Base-by-base conservation (phyloP, 2,888 invertebrate species). In the Scaptomyza parva region DNA sequence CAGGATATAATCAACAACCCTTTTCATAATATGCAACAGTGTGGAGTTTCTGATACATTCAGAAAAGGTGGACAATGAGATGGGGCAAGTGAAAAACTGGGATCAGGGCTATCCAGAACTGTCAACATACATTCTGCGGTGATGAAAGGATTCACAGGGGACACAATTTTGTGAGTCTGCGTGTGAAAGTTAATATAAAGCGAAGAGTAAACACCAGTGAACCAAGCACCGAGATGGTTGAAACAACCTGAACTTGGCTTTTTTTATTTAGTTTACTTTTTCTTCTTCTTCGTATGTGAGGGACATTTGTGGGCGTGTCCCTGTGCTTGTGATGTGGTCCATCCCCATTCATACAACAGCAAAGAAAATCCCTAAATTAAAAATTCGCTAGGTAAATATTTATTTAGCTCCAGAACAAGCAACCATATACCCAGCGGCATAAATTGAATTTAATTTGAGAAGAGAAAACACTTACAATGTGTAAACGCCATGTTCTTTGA, bases 151-250 rank as follows among this genome's bases (percentile, higher is more conserved):
- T 39, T 45, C 30, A 9, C 11, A 20, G 51, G 37, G 28, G 17
- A 39, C 63, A 7, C 35, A 62, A 41, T 45, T 33, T 50, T 47
- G 20, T 51, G 50, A 37, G 57, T 43, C 55, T 61, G 69, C 63
- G 63, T 52, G 61, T 55, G 51, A 55, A 78, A 82, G 74, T 66
- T 81, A 81, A 77, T 85, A 59, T 57, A 78, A 64, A 55, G 39
- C 58, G 22, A 45, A 63, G 50, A 53, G 63, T 59, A 75, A 61
- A 73, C 74, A 81, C 28, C 28, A 11, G 4, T 58, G 35, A 77
- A 67, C 62, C 55, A 52, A 53, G 18, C 53, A 60, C 37, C 24
- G 8, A 54, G 57, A 51, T 52, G 59, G 39, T 55, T 55, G 35
- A 33, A 52, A 45, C 35, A 35, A 37, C 17, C n/a, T 37, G 17